phyloP scores from a whole-genome alignment of 1,140 invertebrate genomes.

The Sitophilus oryzae region DNA sequence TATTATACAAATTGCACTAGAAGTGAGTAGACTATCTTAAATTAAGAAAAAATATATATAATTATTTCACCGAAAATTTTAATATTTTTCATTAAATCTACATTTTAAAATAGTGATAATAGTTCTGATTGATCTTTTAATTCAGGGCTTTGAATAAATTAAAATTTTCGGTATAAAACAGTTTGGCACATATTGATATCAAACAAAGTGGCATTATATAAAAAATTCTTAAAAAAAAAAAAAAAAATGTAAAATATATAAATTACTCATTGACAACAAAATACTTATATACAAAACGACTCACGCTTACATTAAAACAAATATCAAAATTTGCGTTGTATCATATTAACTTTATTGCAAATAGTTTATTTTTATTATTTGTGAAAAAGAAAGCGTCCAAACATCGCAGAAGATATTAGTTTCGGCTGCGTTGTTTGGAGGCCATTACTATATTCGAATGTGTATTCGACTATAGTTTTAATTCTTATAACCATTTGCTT shows the following conservation, averaged over 20 bases:
- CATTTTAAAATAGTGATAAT: too few species aligned
- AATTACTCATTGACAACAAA: slow-evolving; percentile 31
- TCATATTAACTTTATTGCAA: slow-evolving; percentile 33
- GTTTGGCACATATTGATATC: not conserved
- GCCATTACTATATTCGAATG: too few species aligned
- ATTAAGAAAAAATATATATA: not conserved
- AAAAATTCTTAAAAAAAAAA: slow-evolving; percentile 31
- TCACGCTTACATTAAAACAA: slow-evolving; percentile 31
- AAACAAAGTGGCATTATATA: slow-evolving; percentile 6
- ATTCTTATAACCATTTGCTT: slow-evolving; percentile 2
- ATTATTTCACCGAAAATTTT: too few species aligned
- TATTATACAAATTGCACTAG: slow-evolving; percentile 9
- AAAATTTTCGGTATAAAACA: too few species aligned
- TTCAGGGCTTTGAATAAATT: too few species aligned
- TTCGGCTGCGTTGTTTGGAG: too few species aligned
- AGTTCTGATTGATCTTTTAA: too few species aligned
- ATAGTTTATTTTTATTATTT: slow-evolving; percentile 32
- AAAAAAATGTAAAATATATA: slow-evolving; percentile 35
- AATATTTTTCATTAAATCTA: too few species aligned
- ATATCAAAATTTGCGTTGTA: slow-evolving; percentile 39
- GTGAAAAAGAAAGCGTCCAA: slow-evolving; percentile 1
- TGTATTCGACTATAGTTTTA: not conserved
- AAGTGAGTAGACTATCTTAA: not conserved
- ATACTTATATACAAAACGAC: slow-evolving; percentile 27
- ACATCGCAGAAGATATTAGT: too few species aligned